Base-by-base conservation (phyloP, 2,888 invertebrate genomes). In the Cantharis flavilabris region DNA sequence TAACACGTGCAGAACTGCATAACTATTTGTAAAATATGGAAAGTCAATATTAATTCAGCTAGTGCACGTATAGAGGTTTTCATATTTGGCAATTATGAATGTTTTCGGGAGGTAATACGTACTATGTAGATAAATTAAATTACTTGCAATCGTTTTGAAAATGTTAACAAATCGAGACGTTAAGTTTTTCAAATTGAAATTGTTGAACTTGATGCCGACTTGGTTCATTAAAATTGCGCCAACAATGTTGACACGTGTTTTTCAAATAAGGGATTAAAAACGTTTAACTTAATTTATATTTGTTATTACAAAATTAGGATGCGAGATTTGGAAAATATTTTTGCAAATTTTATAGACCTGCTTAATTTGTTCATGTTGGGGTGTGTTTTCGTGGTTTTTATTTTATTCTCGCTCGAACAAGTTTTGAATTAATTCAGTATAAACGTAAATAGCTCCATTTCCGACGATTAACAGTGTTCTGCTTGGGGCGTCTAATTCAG, bases 361-460 rank as follows among this genome's bases (percentile, higher is more conserved):
- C 23, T 63, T 65, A 75, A 75, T 75, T 75, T 71, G 67, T 26
- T 64, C 64, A 33, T 62, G 26, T 64, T 70, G 70, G 72, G 49
- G 49, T 49, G 69, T 73, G 70, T 76, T 70, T 74, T 67, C 73
- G 73, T 75, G 77, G 81, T 81, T 83, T 84, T 82, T 81, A 83
- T 83, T 84, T 84, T 84, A 85, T 85, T 85, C 82, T 83, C 84
- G 84, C 85, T 83, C 80, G 83, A 84, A 82, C 83, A 82, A 84
- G 84, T 83, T 84, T 84, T 81, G 83, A 85, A 86, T 86, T 85
- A 86, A 86, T 85, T 85, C 85, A 82, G 83, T 83, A 84, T 84
- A 84, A 85, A 86, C 85, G 83, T 85, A 86, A 86, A 86, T 84
- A 85, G 85, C 84, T 83, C 84, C 83, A 84, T 85, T 85, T 86